Percentiles rank a stretch among this genome's conserved stretches.
Evolutionary conservation across 2,888 invertebrate species (phyloP).

Genomic region (Leptogaster cylindrica): DNA sequence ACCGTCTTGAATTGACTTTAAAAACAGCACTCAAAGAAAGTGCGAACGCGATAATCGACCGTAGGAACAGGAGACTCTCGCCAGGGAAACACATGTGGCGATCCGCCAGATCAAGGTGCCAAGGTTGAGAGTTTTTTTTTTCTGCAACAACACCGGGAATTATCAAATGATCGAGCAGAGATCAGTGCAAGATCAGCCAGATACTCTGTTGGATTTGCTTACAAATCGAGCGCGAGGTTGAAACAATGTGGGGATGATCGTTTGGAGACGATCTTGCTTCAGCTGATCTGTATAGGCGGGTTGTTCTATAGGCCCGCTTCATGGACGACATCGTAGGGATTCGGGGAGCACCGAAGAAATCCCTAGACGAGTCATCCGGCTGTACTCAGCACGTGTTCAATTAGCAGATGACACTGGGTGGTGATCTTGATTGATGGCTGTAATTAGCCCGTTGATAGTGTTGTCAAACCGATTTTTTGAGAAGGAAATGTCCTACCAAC

Average conservation of each 20-base stretch:
- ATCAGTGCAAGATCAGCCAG: slow-evolving; percentile 1
- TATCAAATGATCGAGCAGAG: too few relatives aligned
- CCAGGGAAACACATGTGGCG: slow-evolving; percentile 40
- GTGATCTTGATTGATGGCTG: slow-evolving; percentile 37
- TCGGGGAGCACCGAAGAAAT: background rate
- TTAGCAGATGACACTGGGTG: slow-evolving; percentile 39
- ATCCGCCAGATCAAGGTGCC: slow-evolving; percentile 26
- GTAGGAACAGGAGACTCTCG: slow-evolving; percentile 14
- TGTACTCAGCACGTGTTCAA: slow-evolving; percentile 42
- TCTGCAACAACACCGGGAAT: slow-evolving; percentile 28
- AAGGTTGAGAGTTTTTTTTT: too few relatives aligned
- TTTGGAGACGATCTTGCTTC: background rate
- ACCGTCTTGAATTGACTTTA: slow-evolving; percentile 27
- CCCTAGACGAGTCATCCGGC: background rate
- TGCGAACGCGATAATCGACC: slow-evolving; percentile 45
- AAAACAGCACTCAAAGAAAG: slow-evolving; percentile 44
- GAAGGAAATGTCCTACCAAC: slow-evolving; percentile 19
- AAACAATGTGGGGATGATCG: background rate
- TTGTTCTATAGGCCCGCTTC: background rate
- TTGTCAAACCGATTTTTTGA: slow-evolving; percentile 27
- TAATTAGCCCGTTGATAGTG: slow-evolving; percentile 36
- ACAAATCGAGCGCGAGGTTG: slow-evolving; percentile 18
- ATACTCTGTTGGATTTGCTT: background rate
- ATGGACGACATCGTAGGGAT: background rate
- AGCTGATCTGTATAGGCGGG: background rate